These are phyloP conservation scores for Drosophila punjabiensis DNA, from an alignment of 1,140 invertebrate genomes.

Conservation along the genomic window DNA sequence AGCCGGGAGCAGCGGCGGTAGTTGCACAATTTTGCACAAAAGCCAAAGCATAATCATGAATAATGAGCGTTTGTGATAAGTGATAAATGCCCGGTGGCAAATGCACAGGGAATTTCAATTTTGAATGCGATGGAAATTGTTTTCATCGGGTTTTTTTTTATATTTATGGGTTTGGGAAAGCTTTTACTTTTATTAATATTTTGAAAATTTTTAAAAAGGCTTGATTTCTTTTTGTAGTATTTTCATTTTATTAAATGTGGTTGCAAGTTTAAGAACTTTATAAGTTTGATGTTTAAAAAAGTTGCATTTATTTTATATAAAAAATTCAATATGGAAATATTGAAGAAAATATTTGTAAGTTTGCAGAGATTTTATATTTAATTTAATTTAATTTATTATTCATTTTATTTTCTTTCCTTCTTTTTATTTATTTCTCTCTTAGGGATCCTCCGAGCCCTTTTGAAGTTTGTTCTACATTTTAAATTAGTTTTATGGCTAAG, in stretches of 20 bases:
- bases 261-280: background rate
- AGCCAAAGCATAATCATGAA: slow-evolving; percentile 85
- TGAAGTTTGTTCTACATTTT: background rate
- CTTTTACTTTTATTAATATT: slow-evolving; percentile 8
- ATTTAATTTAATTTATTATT: too few species aligned
- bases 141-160: background rate
- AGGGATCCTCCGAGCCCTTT: too few species aligned
- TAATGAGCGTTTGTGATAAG: slow-evolving; percentile 84
- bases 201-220: too few species aligned
- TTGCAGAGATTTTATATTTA: too few species aligned
- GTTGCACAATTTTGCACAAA: slow-evolving; percentile 85
- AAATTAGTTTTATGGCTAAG: background rate
- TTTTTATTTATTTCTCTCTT: too few species aligned
- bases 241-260: background rate
- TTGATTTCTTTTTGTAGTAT: background rate
- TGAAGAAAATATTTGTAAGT: background rate
- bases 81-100: slow-evolving; percentile 73
- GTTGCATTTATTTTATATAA: background rate
- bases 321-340: background rate
- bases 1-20: slow-evolving; percentile 51
- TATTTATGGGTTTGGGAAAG: slow-evolving; percentile 13
- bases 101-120: slow-evolving; percentile 48
- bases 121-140: slow-evolving; percentile 42
- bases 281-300: background rate
- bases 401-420: too few species aligned